phyloP scores from a whole-genome alignment of 1,140 invertebrate genomes.

The Tetraneura akinire region DNA sequence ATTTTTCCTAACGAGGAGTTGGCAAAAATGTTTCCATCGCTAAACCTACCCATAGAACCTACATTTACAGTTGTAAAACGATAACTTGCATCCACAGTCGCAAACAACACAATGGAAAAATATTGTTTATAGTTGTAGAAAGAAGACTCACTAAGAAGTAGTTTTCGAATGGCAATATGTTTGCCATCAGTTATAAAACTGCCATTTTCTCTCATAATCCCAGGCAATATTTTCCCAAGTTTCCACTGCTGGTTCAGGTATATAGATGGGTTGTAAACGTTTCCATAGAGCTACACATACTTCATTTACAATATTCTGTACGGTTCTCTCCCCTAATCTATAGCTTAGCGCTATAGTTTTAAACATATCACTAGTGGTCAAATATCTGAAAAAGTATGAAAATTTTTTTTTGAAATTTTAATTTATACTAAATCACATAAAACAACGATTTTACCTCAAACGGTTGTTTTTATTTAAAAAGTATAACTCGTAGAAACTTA shows the following conservation, averaged over 20 bases:
- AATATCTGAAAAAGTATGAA: constrained; percentile 54
- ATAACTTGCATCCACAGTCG: constrained; percentile 54
- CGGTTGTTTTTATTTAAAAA: no score
- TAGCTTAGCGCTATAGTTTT: constrained; percentile 54
- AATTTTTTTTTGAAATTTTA: background rate
- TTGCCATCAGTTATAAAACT: constrained; percentile 59
- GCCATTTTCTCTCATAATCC: constrained; percentile 55
- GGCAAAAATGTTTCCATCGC: constrained; percentile 59
- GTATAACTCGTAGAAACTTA: no score
- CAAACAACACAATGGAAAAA: constrained; percentile 54
- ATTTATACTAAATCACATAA: no score
- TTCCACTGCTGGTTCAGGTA: constrained; percentile 53
- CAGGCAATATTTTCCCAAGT: constrained; percentile 57
- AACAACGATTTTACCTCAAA: no score
- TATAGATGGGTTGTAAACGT: constrained; percentile 49
- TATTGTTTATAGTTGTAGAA: constrained; percentile 53
- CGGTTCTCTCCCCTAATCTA: constrained; percentile 54
- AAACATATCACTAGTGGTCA: constrained; percentile 52
- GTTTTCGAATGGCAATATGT: constrained; percentile 57
- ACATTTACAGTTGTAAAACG: constrained; percentile 54
- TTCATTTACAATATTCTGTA: constrained; percentile 54
- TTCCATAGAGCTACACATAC: constrained; percentile 53
- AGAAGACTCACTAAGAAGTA: constrained; percentile 56
- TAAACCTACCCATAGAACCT: constrained; percentile 55
- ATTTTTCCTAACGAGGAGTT: constrained; percentile 54